A percentile compares a stretch with the other conserved stretches of the same genome.
Evolutionary conservation across 2,797 vertebrate species (phyloP).

Genomic region (Enteromius radiatus): DNA sequence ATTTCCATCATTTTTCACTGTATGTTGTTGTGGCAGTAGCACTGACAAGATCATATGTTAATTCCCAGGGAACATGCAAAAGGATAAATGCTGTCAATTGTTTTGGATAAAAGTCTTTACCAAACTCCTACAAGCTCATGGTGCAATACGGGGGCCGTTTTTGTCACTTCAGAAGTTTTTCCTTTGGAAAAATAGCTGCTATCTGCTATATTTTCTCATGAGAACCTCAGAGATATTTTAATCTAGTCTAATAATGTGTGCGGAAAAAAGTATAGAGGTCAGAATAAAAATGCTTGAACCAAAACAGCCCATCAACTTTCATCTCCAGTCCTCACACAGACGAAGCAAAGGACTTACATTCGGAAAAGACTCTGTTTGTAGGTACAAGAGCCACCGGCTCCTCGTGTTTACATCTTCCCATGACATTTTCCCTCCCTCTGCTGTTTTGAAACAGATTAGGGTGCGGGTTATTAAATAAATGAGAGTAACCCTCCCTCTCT

Average conservation of each 20-base stretch:
- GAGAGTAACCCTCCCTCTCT: constrained; percentile 63
- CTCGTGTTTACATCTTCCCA: constrained; percentile 79
- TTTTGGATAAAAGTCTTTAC: background rate
- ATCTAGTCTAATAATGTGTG: constrained; percentile 53
- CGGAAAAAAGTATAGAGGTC: constrained; percentile 35
- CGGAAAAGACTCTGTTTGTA: constrained; percentile 73
- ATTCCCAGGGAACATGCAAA: background rate
- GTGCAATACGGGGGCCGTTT: background rate
- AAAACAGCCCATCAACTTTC: constrained; percentile 25
- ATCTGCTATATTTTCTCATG: constrained; percentile 58
- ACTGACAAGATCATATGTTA: background rate
- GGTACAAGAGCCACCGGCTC: constrained; percentile 70
- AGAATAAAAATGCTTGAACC: constrained; percentile 49
- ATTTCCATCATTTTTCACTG: background rate
- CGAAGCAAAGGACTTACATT: constrained; percentile 56
- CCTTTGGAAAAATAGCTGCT: constrained; percentile 25
- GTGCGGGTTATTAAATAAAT: constrained; percentile 78
- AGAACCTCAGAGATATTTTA: constrained; percentile 55
- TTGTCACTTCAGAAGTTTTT: background rate
- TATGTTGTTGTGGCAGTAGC: background rate
- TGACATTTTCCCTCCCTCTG: constrained; percentile 75
- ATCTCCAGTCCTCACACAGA: constrained; percentile 43
- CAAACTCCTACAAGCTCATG: background rate
- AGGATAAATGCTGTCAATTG: background rate
- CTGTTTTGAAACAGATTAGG: constrained; percentile 76